Evolutionary conservation across 2,888 invertebrate genomes (phyloP).

Genomic region (Anodontia alba): DNA sequence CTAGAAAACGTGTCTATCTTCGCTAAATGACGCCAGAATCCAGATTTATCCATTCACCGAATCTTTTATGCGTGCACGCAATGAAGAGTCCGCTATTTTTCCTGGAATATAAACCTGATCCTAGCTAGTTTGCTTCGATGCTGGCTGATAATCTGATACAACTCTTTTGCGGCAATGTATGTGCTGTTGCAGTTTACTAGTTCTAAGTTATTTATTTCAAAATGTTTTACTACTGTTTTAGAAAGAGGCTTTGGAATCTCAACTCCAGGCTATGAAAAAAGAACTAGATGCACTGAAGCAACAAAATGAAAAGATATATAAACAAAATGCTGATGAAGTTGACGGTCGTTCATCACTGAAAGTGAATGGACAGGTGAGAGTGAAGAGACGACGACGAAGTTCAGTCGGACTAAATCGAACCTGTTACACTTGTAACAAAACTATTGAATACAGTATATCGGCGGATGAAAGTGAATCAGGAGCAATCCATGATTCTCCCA

Average conservation of each 20-base stretch:
- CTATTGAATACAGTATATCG: not conserved
- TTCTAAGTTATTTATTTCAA: too few species aligned
- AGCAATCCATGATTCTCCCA: not conserved
- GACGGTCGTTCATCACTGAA: not conserved
- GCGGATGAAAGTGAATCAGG: not conserved
- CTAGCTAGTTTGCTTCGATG: too few species aligned
- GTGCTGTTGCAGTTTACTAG: too few species aligned
- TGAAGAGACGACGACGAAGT: not conserved
- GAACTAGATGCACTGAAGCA: slow-evolving; percentile 20
- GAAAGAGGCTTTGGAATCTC: not conserved
- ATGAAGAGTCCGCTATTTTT: too few species aligned
- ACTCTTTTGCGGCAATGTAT: too few species aligned
- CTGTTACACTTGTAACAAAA: not conserved
- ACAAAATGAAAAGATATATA: not conserved
- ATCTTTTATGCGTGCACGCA: too few species aligned
- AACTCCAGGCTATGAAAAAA: slow-evolving; percentile 19
- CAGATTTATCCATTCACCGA: too few species aligned
- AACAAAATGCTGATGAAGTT: not conserved
- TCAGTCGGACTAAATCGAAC: not conserved
- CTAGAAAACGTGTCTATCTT: too few species aligned
- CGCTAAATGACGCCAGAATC: too few species aligned
- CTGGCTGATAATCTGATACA: too few species aligned
- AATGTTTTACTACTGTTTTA: too few species aligned
- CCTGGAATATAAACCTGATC: too few species aligned
- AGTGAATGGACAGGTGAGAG: not conserved